phyloP scores from a whole-genome alignment of 2,113 vertebrate species.

The Trichechus manatus region DNA sequence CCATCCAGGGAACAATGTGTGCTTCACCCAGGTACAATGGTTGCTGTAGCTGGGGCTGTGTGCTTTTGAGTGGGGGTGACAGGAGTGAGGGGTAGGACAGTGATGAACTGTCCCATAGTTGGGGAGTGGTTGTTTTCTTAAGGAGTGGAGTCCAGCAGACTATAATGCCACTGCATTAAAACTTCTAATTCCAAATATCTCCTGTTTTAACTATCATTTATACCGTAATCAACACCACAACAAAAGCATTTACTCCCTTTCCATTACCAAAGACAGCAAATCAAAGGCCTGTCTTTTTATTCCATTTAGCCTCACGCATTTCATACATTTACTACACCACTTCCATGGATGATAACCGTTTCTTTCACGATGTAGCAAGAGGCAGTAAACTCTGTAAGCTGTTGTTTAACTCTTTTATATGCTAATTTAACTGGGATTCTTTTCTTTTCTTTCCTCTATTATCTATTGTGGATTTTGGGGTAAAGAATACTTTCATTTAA shows the following conservation, averaged over 20 bases:
- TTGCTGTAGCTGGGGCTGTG: neutral
- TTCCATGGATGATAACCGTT: neutral
- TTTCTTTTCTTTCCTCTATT: neutral
- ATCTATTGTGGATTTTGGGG: neutral
- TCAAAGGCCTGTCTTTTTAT: neutral
- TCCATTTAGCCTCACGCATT: neutral
- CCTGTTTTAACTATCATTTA: neutral
- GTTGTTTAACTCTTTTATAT: neutral
- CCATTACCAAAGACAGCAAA: neutral
- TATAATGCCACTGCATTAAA: neutral
- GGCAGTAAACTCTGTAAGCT: neutral
- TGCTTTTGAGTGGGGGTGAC: neutral
- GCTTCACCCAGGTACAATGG: neutral
- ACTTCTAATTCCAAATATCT: neutral
- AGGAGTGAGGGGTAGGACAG: neutral
- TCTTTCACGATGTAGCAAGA: neutral
- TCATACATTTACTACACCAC: neutral
- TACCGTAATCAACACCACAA: neutral
- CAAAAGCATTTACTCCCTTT: neutral
- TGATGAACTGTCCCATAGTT: neutral
- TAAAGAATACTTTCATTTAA: neutral
- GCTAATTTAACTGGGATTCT: neutral
- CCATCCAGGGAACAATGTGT: neutral
- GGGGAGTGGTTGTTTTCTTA: neutral
- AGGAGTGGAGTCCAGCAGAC: neutral